Percentiles rank a stretch among this genome's conserved stretches.
These are phyloP conservation scores for Nymphalis urticae DNA, from an alignment of 2,888 invertebrate species.

Conservation along the genomic window DNA sequence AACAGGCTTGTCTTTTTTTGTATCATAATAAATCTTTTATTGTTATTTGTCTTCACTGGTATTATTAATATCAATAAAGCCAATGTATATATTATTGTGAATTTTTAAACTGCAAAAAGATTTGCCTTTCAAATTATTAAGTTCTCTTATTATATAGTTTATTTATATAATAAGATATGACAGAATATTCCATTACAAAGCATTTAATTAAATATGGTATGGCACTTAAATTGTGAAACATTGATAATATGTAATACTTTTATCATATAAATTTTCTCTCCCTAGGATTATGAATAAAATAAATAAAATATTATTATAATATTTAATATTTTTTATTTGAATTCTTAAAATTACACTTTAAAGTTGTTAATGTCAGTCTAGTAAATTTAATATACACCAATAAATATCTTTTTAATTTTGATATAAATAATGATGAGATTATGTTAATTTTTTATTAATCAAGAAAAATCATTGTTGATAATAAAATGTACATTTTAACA, in stretches of 20 bases:
- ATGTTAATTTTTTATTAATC: neutral
- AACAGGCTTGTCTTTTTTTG: too few species aligned
- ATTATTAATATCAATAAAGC: too few species aligned
- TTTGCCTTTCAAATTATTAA: too few species aligned
- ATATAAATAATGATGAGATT: slow-evolving; percentile 1
- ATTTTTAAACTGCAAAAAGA: too few species aligned
- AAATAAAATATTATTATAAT: neutral
- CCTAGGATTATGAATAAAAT: too few species aligned
- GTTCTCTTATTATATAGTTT: too few species aligned
- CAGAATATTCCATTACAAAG: neutral
- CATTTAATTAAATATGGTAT: neutral
- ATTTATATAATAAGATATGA: too few species aligned
- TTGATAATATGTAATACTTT: neutral
- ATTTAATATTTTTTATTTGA: slow-evolving; percentile 1
- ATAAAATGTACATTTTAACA: neutral
- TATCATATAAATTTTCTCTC: too few species aligned
- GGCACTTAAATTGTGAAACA: too few species aligned
- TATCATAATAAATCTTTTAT: too few species aligned
- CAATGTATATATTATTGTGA: too few species aligned
- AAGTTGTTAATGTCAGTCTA: slow-evolving; percentile 16
- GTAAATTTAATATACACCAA: slow-evolving; percentile 7
- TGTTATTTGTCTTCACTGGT: too few species aligned
- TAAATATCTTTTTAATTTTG: slow-evolving; percentile 5
- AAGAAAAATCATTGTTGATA: neutral
- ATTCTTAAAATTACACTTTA: slow-evolving; percentile 11